Evolutionary conservation across 2,888 invertebrate genomes (phyloP).

Genomic region (Clistopyga incitator): DNA sequence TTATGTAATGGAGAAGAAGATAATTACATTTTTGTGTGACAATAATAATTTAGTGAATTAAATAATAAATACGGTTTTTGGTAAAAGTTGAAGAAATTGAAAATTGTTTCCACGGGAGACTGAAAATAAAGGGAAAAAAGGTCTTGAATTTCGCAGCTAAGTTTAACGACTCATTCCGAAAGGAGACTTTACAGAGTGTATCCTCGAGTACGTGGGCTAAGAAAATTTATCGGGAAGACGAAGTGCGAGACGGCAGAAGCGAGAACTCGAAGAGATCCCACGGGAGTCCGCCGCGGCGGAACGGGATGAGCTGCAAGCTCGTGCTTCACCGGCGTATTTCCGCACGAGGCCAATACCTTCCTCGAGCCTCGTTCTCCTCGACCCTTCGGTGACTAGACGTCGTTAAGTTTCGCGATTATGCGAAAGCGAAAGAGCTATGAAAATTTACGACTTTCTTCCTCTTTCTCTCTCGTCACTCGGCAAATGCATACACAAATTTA

Average conservation of each 20-base stretch:
- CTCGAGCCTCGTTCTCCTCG: neutral
- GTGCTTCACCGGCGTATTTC: slow-evolving; percentile 10
- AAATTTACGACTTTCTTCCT: slow-evolving; percentile 35
- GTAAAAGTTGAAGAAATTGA: no score
- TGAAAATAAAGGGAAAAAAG: neutral
- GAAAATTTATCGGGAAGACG: slow-evolving; percentile 32
- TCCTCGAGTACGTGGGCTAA: neutral
- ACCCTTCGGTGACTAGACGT: slow-evolving; percentile 43
- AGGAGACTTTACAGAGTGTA: slow-evolving; percentile 34
- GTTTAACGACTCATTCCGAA: neutral
- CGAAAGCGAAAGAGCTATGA: slow-evolving; percentile 23
- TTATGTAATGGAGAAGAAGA: no score
- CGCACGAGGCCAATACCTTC: neutral
- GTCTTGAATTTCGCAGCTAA: neutral
- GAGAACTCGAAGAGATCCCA: slow-evolving; percentile 15
- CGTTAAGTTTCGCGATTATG: slow-evolving; percentile 52
- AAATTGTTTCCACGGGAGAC: no score
- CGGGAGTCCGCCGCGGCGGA: slow-evolving; percentile 20
- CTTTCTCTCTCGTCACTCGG: slow-evolving; percentile 4
- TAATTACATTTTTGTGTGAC: no score
- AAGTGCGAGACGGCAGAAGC: slow-evolving; percentile 5
- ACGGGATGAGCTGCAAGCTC: slow-evolving; percentile 38
- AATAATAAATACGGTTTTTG: no score
- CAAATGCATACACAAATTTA: neutral
- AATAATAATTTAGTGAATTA: no score